phyloP scores from a whole-genome alignment of 2,888 invertebrate genomes.

The Macrophya annulata region DNA sequence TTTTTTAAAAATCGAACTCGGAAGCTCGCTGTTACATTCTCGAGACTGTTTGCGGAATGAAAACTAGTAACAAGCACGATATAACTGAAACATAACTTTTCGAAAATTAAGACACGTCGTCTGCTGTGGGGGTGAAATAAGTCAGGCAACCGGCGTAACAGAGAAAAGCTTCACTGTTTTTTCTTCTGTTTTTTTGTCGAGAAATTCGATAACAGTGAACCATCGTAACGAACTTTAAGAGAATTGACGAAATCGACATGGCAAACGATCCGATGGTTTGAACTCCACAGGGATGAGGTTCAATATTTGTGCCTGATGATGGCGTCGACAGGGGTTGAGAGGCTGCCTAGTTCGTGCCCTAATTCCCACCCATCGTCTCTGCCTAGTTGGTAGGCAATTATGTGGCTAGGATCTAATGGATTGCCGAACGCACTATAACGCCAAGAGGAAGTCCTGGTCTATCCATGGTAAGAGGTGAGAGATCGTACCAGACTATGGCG shows the following conservation, averaged over 20 bases:
- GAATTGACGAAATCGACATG: not conserved
- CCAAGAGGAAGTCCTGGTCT: slow-evolving; percentile 35
- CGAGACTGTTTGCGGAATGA: too few relatives aligned
- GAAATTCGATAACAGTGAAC: too few relatives aligned
- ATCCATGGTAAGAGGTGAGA: slow-evolving; percentile 11
- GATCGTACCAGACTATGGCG: not conserved
- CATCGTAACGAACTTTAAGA: not conserved
- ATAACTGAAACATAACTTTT: too few relatives aligned
- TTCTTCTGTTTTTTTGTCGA: too few relatives aligned
- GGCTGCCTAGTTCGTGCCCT: slow-evolving; percentile 25
- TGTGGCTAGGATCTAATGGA: slow-evolving; percentile 48
- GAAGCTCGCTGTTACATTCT: not conserved
- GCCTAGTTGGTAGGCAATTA: slow-evolving; percentile 53
- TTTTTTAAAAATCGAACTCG: not conserved
- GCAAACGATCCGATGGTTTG: not conserved
- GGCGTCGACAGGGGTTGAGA: slow-evolving; percentile 30
- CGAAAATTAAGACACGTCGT: too few relatives aligned
- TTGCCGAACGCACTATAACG: slow-evolving; percentile 47
- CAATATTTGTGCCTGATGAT: slow-evolving; percentile 38
- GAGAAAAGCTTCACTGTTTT: too few relatives aligned
- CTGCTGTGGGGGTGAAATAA: too few relatives aligned
- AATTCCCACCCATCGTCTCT: slow-evolving; percentile 17
- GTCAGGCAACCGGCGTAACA: too few relatives aligned
- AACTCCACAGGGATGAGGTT: not conserved
- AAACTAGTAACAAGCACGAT: not conserved